These are phyloP conservation scores for Auanema sp. DNA, from an alignment of 2,888 invertebrate species.

Conservation along the genomic window DNA sequence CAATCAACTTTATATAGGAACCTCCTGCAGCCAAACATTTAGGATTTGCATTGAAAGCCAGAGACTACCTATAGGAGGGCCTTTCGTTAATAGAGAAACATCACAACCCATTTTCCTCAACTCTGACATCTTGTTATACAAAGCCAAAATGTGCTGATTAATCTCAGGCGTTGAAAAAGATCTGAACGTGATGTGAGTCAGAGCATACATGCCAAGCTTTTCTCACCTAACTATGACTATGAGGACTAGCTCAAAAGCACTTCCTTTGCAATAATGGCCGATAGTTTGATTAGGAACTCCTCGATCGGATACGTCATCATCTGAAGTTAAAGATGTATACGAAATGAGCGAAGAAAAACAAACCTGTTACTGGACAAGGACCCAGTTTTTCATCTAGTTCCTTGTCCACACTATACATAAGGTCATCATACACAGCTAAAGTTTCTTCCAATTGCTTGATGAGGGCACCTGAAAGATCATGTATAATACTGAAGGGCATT, in stretches of 20 bases:
- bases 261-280: slow-evolving; percentile 36
- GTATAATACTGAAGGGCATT: background rate
- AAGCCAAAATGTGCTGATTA: slow-evolving; percentile 40
- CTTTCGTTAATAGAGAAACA: slow-evolving; percentile 43
- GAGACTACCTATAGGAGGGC: slow-evolving; percentile 40
- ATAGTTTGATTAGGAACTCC: slow-evolving; percentile 43
- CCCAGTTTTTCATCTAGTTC: slow-evolving; percentile 29
- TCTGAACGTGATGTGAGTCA: slow-evolving; percentile 24
- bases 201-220: background rate
- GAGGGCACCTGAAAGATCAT: slow-evolving; percentile 5
- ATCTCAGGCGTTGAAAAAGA: slow-evolving; percentile 40
- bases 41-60: background rate
- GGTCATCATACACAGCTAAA: slow-evolving; percentile 23
- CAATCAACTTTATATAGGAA: slow-evolving; percentile 46
- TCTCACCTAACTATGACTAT: slow-evolving; percentile 38
- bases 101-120: slow-evolving; percentile 35
- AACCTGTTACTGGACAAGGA: slow-evolving; percentile 20
- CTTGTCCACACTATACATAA: slow-evolving; percentile 30
- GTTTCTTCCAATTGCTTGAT: slow-evolving; percentile 24
- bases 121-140: slow-evolving; percentile 45
- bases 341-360: background rate
- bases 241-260: slow-evolving; percentile 36
- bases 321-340: slow-evolving; percentile 9
- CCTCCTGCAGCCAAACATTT: slow-evolving; percentile 30
- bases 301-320: slow-evolving; percentile 25